Base-by-base conservation (phyloP, 1,140 invertebrate species). In the Drosophila ercepeae region DNA sequence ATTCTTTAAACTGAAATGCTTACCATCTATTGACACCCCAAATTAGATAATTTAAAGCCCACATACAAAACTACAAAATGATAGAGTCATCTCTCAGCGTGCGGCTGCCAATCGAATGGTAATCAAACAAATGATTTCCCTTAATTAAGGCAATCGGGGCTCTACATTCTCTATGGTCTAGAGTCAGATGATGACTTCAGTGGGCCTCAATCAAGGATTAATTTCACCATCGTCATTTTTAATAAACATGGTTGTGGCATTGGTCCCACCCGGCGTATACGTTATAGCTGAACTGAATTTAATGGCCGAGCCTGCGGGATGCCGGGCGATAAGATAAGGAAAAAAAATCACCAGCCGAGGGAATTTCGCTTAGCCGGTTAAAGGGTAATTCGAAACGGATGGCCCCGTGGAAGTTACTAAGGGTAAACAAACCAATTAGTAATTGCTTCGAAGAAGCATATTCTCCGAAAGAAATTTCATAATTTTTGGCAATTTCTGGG, bases 21-120 rank as follows among this genome's bases (percentile, higher is more conserved):
- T 29, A 18, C 42, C 25, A 23, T 39, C 65, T 55, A 51, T 81
- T 81, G 78, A 72, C 78, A 69, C 42, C 59, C 27, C 42, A 46
- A 76, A 76, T 76, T 81, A 82, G 78, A 76, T 58, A 71, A 71
- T 81, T 79, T 61, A 67, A 67, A 44, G 36, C 59, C 18, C 44
- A 52, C 9, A 19, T n/a, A 42, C 64, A 67, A 19, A 29, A 27
- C 42, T 63, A 18, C n/a, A 32, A 34, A 9, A 42, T 42, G 8
- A 49, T 48, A 64, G 57, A 64, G 65, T 73, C 51, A 49, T 52
- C 14, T 13, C 3, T 5, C 4, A 11, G 39, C 44, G 29, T 45
- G 41, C n/a, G 53, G 11, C 23, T 7, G 11, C 46, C 34, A 61
- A 61, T 45, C 58, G 50, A 54, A 18, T 53, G 8, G 39, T 4